phyloP scores from a whole-genome alignment of 23 tunicate species.

The Botrylloides violaceus region DNA sequence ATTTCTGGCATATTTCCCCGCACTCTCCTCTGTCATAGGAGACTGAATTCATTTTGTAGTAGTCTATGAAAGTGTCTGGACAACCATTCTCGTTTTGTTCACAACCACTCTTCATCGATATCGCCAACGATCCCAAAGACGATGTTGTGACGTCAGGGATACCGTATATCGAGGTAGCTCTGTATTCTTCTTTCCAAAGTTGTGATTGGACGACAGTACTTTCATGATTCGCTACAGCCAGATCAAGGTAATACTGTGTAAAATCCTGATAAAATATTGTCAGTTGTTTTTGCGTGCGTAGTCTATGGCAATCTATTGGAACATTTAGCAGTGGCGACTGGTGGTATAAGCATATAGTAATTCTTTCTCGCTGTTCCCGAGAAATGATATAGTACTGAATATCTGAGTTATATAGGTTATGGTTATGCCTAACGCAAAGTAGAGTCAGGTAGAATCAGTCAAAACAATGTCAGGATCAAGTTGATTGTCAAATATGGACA shows the following conservation, averaged over 20 bases:
- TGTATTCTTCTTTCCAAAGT: slow-evolving; percentile 39
- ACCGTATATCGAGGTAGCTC: slow-evolving; percentile 36
- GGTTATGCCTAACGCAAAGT: too few relatives aligned
- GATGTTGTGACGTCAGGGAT: slow-evolving; percentile 18
- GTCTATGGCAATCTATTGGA: too few relatives aligned
- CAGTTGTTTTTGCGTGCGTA: not conserved
- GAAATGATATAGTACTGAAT: too few relatives aligned
- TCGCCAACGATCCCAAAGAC: slow-evolving; percentile 13
- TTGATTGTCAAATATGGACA: too few relatives aligned
- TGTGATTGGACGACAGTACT: not conserved
- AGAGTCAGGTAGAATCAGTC: too few relatives aligned
- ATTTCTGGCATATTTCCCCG: not conserved
- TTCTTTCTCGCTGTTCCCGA: too few relatives aligned
- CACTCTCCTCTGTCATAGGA: not conserved
- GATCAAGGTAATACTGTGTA: slow-evolving; percentile 39
- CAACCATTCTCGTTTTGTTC: not conserved
- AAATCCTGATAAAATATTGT: slow-evolving; percentile 52
- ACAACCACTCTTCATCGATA: not conserved
- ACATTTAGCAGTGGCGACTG: too few relatives aligned
- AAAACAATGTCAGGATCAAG: too few relatives aligned
- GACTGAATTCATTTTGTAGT: not conserved
- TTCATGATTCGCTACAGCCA: slow-evolving; percentile 38
- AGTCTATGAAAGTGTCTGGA: not conserved
- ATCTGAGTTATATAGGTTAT: too few relatives aligned
- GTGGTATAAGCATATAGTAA: too few relatives aligned